Conservation (phyloP, 2,888 invertebrate species). For the Drosophila seclusa region DNA sequence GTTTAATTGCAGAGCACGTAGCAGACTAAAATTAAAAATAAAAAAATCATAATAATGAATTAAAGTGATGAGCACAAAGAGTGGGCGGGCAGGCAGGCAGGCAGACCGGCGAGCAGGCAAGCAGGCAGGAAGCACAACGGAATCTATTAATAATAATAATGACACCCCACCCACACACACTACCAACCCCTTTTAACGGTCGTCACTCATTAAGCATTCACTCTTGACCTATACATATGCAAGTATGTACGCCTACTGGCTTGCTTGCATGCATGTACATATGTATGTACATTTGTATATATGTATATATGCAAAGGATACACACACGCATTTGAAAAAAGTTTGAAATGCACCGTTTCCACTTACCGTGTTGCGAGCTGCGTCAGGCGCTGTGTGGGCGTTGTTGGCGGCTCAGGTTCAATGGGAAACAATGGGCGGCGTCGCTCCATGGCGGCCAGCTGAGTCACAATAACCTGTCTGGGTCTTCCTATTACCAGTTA, state of each 20-base stretch:
- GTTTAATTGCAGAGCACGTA: slow-evolving; percentile 81
- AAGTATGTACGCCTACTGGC: background rate
- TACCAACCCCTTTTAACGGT: background rate
- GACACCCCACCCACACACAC: slow-evolving; percentile 5
- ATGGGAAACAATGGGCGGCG: slow-evolving; percentile 80
- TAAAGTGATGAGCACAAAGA: background rate
- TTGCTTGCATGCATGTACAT: background rate
- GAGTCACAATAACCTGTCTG: slow-evolving; percentile 16
- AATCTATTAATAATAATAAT: slow-evolving; percentile 53
- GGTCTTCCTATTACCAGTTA: slow-evolving; percentile 8
- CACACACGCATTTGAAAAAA: slow-evolving; percentile 23
- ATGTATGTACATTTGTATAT: background rate
- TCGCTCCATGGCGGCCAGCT: slow-evolving; percentile 56
- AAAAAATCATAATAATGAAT: slow-evolving; percentile 4
- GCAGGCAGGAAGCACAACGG: slow-evolving; percentile 11
- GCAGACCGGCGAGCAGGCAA: background rate
- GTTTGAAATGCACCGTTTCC: slow-evolving; percentile 12
- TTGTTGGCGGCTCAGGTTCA: slow-evolving; percentile 64
- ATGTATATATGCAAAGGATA: slow-evolving; percentile 21
- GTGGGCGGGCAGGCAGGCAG: background rate
- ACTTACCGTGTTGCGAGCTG: slow-evolving; percentile 69
- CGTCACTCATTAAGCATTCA: slow-evolving; percentile 25
- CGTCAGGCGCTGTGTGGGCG: slow-evolving; percentile 72
- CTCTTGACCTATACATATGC: slow-evolving; percentile 11
- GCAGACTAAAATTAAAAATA: slow-evolving; percentile 35